These are phyloP conservation scores for Maccullochella peelii DNA, from an alignment of 2,113 vertebrate species.

Conservation along the genomic window DNA sequence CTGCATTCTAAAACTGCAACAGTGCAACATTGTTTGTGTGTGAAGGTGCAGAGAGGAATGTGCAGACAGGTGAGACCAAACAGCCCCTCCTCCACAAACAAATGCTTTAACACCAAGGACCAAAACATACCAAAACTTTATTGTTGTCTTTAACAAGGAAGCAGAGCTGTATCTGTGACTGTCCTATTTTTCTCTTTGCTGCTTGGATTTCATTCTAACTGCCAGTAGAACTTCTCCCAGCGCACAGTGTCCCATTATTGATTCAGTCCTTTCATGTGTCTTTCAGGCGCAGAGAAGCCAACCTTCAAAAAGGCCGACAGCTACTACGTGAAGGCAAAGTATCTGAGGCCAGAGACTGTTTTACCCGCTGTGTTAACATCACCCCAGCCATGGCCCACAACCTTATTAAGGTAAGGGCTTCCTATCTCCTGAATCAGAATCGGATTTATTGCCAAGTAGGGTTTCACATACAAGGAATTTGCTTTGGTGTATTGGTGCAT, in stretches of 20 bases:
- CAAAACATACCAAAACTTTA: too few relatives aligned
- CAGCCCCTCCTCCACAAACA: background rate
- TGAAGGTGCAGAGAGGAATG: conserved; percentile 21
- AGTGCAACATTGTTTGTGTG: conserved; percentile 21
- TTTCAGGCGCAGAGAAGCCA: conserved; percentile 90
- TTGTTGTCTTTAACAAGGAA: background rate
- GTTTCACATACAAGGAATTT: too few relatives aligned
- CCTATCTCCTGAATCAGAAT: background rate
- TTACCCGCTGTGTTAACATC: conserved; percentile 91
- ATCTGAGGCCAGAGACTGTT: conserved; percentile 94
- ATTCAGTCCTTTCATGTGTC: background rate
- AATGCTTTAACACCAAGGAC: too few relatives aligned
- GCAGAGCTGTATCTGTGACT: background rate
- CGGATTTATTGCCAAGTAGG: too few relatives aligned
- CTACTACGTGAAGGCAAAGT: conserved; percentile 93
- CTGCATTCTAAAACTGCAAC: conserved; percentile 21
- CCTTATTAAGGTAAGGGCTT: conserved; percentile 90
- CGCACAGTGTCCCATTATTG: background rate
- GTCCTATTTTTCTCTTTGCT: background rate
- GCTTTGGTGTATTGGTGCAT: too few relatives aligned
- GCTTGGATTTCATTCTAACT: background rate
- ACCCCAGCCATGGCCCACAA: conserved; percentile 93
- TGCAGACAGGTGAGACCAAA: conserved; percentile 2
- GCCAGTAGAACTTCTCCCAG: background rate
- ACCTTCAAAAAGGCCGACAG: conserved; percentile 91